Conservation (phyloP, 2,797 vertebrate species). For the Momotus momota region DNA sequence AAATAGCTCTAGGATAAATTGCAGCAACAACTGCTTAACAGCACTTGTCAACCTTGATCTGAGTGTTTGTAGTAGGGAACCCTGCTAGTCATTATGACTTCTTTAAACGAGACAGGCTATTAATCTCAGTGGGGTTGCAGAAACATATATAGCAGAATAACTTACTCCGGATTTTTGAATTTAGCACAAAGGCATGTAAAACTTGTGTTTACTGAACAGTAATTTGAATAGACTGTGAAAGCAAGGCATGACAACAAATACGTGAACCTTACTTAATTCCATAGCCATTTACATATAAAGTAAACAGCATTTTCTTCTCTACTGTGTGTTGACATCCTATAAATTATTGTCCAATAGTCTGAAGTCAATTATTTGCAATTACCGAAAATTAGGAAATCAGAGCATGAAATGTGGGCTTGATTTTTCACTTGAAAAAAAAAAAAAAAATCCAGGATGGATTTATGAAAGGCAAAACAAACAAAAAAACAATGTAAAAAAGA, state of each 20-base stretch:
- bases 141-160: neutral
- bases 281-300: neutral
- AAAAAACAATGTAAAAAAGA: neutral
- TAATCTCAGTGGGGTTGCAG: neutral
- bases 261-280: conserved; percentile 1
- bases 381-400: conserved; percentile 4
- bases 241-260: neutral
- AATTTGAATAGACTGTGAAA: neutral
- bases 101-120: neutral
- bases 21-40: neutral
- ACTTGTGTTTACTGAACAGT: neutral
- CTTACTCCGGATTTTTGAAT: neutral
- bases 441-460: neutral
- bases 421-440: neutral
- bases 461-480: neutral
- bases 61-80: neutral
- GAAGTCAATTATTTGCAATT: conserved; percentile 34
- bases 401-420: neutral
- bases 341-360: conserved; percentile 24
- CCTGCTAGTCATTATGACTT: neutral
- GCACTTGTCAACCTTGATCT: neutral
- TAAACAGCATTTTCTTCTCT: conserved; percentile 23
- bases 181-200: neutral
- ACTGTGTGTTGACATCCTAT: neutral
- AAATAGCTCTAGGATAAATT: conserved; percentile 20